Evolutionary conservation across 2,797 vertebrate species (phyloP), one percentile per base, ranked within the genome.

Genomic region (Acipenser transmontanus): DNA sequence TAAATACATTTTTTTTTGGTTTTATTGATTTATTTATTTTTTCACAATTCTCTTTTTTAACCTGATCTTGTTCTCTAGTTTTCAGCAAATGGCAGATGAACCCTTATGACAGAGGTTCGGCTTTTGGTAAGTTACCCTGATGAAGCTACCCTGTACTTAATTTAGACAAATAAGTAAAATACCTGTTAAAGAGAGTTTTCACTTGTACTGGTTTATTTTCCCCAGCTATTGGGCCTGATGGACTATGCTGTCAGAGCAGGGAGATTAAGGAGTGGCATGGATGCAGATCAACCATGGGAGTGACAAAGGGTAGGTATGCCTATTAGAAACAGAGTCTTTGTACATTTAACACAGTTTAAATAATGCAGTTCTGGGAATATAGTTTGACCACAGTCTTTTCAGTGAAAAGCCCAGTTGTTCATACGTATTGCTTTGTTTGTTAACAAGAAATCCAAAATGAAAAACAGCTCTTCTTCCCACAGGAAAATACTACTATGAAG

Each of bases 71-170:
- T 69, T 66, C 78, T 11, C 69, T 34, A 99, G 97, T 99, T 67
- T 92, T 99, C 73, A 99, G 93, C 87, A 99, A 86, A 72, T 99
- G 97, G 95, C 97, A 99, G 71, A 99, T 99, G 96, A 99, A 99
- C 79, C 97, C 97, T 0, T 99, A 99, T 66, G 97, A 99, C 64
- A 92, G 97, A 87, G 95, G 94, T 68, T 61, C 92, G 70, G 96
- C 97, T 60, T 98, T 98, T 77, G 97, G 97, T 99, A 83, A 93
- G 94, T 87, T 61, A 14, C 72, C 0, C 0, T 64, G 34, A 34
- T 34, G 34, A 34, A 34, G 4, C 34, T 34, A 34, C 34, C 4
- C 34, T 34, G 34, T 34, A 34, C 34, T 34, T 4, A 51, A 51
- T n/a, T 59, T 7, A 9, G 2, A 3, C 2, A 34, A 34, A 3